A percentile compares a stretch with the other conserved stretches of the same genome.
These are phyloP conservation scores for Odontomachus brunneus DNA, from an alignment of 1,140 invertebrate genomes.

Conservation along the genomic window DNA sequence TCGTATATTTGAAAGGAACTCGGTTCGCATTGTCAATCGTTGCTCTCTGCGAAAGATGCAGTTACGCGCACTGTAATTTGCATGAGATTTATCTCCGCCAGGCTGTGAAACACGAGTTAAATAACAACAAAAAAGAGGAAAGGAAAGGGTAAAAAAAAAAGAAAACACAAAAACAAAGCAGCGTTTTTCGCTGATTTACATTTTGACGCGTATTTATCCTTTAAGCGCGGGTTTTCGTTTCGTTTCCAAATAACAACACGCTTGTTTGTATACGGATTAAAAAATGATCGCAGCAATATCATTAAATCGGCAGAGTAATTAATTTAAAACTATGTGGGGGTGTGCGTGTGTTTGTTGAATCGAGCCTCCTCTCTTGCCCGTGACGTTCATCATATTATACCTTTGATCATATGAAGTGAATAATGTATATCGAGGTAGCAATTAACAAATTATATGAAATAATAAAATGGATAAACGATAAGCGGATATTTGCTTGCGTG, in stretches of 20 bases:
- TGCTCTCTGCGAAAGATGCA: slow-evolving; percentile 16
- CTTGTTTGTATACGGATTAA: slow-evolving; percentile 13
- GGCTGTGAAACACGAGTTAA: slow-evolving; percentile 48
- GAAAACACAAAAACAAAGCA: background rate
- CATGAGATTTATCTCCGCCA: slow-evolving; percentile 44
- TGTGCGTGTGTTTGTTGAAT: background rate
- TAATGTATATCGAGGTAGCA: slow-evolving; percentile 14
- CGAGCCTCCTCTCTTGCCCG: background rate
- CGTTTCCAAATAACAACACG: slow-evolving; percentile 13
- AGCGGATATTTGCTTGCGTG: background rate
- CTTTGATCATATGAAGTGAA: slow-evolving; percentile 34
- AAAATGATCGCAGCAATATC: slow-evolving; percentile 19
- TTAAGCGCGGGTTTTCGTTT: slow-evolving; percentile 7
- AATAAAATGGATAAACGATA: slow-evolving; percentile 16
- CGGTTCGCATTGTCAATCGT: slow-evolving; percentile 22
- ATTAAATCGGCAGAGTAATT: slow-evolving; percentile 17
- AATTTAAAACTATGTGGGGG: slow-evolving; percentile 2
- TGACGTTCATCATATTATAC: slow-evolving; percentile 30
- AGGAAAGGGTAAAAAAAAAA: too few relatives aligned
- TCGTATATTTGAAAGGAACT: slow-evolving; percentile 7
- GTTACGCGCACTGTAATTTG: slow-evolving; percentile 12
- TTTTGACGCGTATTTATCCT: slow-evolving; percentile 50
- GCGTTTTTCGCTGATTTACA: slow-evolving; percentile 36
- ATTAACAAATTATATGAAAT: slow-evolving; percentile 35
- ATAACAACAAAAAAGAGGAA: background rate